Percentiles rank a stretch among this genome's conserved stretches.
Evolutionary conservation across 2,888 invertebrate genomes (phyloP).

Genomic region (Ferrisia virgata): DNA sequence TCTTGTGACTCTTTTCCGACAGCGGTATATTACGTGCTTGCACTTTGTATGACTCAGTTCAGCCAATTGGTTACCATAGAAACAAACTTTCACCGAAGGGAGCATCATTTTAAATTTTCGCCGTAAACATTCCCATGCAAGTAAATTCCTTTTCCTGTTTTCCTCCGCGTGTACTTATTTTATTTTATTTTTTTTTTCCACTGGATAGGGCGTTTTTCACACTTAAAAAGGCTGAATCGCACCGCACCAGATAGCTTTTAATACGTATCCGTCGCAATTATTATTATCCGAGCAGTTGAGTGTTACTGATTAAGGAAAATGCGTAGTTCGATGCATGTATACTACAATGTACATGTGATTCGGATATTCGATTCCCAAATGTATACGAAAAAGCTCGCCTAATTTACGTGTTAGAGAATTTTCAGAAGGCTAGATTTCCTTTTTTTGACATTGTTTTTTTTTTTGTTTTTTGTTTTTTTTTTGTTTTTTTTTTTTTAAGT

Average conservation of each 20-base stretch:
- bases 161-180: not conserved
- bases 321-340: too few relatives aligned
- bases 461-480: not conserved
- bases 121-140: constrained; percentile 41
- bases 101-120: constrained; percentile 39
- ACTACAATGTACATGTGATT: not conserved
- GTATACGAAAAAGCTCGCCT: not conserved
- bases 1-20: constrained; percentile 41
- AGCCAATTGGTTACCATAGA: constrained; percentile 45
- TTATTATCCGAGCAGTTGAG: not conserved
- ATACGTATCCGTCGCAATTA: not conserved
- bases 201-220: not conserved
- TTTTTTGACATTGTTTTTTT: not conserved
- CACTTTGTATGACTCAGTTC: constrained; percentile 45
- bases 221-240: constrained; percentile 26
- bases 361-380: not conserved
- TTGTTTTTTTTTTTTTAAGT: not conserved
- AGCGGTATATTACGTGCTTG: constrained; percentile 43
- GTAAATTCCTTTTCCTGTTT: constrained; percentile 30
- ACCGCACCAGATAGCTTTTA: not conserved
- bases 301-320: not conserved
- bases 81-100: constrained; percentile 38
- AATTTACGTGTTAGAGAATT: not conserved
- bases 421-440: too few relatives aligned
- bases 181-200: not conserved